phyloP scores from a whole-genome alignment of 2,113 vertebrate genomes.

The Danionella cerebrum region DNA sequence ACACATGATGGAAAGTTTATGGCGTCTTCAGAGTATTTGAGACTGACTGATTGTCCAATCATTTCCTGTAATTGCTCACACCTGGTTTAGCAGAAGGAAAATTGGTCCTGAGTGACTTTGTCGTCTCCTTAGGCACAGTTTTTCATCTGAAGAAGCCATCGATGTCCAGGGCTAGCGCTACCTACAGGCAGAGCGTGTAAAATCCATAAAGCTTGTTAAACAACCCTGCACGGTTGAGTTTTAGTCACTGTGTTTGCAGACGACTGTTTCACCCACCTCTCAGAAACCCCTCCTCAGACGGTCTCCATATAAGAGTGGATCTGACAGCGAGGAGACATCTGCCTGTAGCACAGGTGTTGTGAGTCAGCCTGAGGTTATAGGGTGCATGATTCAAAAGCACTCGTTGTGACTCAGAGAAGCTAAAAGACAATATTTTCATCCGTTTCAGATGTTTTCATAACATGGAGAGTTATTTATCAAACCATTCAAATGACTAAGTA shows the following conservation, averaged over 20 bases:
- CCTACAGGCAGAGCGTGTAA: too few relatives aligned
- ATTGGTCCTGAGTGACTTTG: slow-evolving; percentile 35
- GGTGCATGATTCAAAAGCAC: slow-evolving; percentile 21
- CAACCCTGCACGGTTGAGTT: too few relatives aligned
- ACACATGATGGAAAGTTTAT: slow-evolving; percentile 19
- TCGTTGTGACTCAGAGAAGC: too few relatives aligned
- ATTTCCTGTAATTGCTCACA: slow-evolving; percentile 38
- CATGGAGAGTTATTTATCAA: too few relatives aligned
- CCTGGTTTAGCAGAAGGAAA: slow-evolving; percentile 33
- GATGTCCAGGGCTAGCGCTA: too few relatives aligned
- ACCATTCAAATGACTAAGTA: too few relatives aligned
- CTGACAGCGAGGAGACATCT: slow-evolving; percentile 40
- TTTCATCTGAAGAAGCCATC: slow-evolving; percentile 14
- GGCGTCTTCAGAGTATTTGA: slow-evolving; percentile 29
- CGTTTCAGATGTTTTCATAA: too few relatives aligned
- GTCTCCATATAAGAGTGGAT: slow-evolving; percentile 26
- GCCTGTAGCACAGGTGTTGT: slow-evolving; percentile 37
- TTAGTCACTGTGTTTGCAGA: too few relatives aligned
- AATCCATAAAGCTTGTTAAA: too few relatives aligned
- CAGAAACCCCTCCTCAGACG: slow-evolving; percentile 21
- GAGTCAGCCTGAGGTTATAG: slow-evolving; percentile 26
- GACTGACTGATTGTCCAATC: slow-evolving; percentile 37
- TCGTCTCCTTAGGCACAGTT: slow-evolving; percentile 19
- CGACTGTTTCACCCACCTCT: slow-evolving; percentile 26
- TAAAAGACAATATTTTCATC: slow-evolving; percentile 15